These are phyloP conservation scores for Tetragonisca angustula DNA, from an alignment of 2,888 invertebrate genomes.

Conservation along the genomic window DNA sequence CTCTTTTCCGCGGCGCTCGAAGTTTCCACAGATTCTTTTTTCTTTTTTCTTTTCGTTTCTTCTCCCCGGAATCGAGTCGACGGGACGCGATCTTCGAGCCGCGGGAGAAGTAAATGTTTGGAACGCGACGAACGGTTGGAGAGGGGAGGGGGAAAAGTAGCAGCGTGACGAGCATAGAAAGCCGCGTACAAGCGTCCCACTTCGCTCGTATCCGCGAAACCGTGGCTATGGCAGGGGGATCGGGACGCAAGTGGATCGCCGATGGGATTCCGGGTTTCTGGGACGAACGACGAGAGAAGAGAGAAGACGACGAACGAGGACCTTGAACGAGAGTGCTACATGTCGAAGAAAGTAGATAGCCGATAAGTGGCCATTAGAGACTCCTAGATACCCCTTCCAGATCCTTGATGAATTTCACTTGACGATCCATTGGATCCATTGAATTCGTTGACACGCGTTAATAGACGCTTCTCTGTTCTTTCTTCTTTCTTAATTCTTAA, in stretches of 20 bases:
- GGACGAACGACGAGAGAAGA: conserved; percentile 70
- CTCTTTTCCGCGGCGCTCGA: conserved; percentile 30
- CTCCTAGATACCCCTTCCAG: conserved; percentile 51
- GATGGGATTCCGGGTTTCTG: conserved; percentile 80
- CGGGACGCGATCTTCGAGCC: not conserved
- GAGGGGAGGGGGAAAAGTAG: conserved; percentile 8
- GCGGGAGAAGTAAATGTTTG: not conserved
- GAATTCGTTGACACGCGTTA: not conserved
- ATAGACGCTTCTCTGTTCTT: not conserved
- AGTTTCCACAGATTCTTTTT: conserved; percentile 41
- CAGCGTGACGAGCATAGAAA: conserved; percentile 55
- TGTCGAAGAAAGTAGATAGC: conserved; percentile 81
- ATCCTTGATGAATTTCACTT: conserved; percentile 48
- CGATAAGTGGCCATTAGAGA: conserved; percentile 73
- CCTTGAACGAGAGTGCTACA: conserved; percentile 81
- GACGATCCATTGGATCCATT: conserved; percentile 28
- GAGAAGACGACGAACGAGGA: conserved; percentile 69
- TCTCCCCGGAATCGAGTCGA: not conserved
- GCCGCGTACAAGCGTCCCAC: conserved; percentile 63
- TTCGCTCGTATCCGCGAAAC: conserved; percentile 67
- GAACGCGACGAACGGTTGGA: not conserved
- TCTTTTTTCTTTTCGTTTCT: conserved; percentile 24
- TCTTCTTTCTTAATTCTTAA: not conserved
- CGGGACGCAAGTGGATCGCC: conserved; percentile 56
- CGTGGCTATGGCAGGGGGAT: conserved; percentile 29